A percentile compares a stretch with the other conserved stretches of the same genome.
These are phyloP conservation scores for Nymphalis urticae DNA, from an alignment of 2,888 invertebrate genomes.

Conservation along the genomic window DNA sequence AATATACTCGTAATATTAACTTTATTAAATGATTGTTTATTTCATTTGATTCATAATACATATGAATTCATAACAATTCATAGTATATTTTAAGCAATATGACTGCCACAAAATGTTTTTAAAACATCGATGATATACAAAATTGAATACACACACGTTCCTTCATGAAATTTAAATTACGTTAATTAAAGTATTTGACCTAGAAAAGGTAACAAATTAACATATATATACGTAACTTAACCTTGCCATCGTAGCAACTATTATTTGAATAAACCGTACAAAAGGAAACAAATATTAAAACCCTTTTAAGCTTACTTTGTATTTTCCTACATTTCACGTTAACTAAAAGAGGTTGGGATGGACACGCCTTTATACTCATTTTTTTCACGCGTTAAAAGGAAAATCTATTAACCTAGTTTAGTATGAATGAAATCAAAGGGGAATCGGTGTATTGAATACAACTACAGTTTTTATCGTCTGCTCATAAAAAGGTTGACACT, in stretches of 20 bases:
- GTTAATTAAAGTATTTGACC: slow-evolving; percentile 22
- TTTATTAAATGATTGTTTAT: too few species aligned
- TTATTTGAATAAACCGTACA: slow-evolving; percentile 3
- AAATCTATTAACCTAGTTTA: slow-evolving; percentile 6
- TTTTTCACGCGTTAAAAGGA: slow-evolving; percentile 3
- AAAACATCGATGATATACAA: too few species aligned
- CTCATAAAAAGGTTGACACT: slow-evolving; percentile 57
- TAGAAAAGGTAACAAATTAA: slow-evolving; percentile 30
- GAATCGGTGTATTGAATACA: slow-evolving; percentile 5
- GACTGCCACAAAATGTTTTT: background rate
- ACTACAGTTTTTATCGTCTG: slow-evolving; percentile 45
- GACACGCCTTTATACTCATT: background rate
- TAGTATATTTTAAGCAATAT: background rate
- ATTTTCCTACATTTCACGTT: background rate
- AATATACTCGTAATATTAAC: too few species aligned
- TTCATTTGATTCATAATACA: too few species aligned
- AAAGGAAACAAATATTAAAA: slow-evolving; percentile 4
- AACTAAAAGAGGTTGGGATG: background rate
- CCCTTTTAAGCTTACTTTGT: background rate
- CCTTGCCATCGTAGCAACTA: slow-evolving; percentile 17
- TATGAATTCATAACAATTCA: too few species aligned
- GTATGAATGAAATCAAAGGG: slow-evolving; percentile 2
- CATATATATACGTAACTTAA: slow-evolving; percentile 21
- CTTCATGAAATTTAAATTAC: slow-evolving; percentile 3
- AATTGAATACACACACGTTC: background rate